Conservation (phyloP, 1,140 invertebrate genomes). For the Zaprionus kolodkinae region DNA sequence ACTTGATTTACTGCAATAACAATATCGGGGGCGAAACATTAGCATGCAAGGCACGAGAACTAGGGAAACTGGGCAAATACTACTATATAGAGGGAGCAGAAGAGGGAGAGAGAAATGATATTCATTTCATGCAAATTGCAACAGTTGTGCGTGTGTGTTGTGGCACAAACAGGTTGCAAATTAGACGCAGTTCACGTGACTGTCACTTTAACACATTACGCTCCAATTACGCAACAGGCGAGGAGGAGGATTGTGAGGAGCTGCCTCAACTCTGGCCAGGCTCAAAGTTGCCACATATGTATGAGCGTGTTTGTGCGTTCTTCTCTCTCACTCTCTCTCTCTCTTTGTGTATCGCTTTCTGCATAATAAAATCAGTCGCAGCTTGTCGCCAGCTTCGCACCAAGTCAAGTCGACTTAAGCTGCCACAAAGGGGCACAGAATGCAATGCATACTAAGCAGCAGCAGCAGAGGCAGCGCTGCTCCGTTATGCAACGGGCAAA, state of each 20-base stretch:
- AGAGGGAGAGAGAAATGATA: conserved; percentile 39
- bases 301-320: not conserved
- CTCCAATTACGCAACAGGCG: conserved; percentile 69
- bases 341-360: conserved; percentile 57
- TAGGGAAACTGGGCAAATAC: not conserved
- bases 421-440: conserved; percentile 56
- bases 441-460: conserved; percentile 75
- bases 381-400: conserved; percentile 47
- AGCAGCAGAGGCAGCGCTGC: conserved; percentile 25
- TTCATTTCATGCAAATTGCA: conserved; percentile 77
- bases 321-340: not conserved
- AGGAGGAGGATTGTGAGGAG: not conserved
- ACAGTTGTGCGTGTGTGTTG: conserved; percentile 49
- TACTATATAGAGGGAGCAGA: not conserved
- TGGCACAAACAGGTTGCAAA: conserved; percentile 52
- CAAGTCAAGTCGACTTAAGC: conserved; percentile 28
- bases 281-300: conserved; percentile 15
- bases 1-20: conserved; percentile 51
- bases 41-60: conserved; percentile 46
- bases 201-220: conserved; percentile 81
- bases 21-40: conserved; percentile 36
- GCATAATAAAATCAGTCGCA: conserved; percentile 72
- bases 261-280: no score
- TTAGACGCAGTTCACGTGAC: conserved; percentile 75
- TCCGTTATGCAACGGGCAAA: conserved; percentile 64